Percentiles rank a stretch among this genome's conserved stretches.
phyloP scores from a whole-genome alignment of 1,140 invertebrate species.

The Drosophila oshimai region DNA sequence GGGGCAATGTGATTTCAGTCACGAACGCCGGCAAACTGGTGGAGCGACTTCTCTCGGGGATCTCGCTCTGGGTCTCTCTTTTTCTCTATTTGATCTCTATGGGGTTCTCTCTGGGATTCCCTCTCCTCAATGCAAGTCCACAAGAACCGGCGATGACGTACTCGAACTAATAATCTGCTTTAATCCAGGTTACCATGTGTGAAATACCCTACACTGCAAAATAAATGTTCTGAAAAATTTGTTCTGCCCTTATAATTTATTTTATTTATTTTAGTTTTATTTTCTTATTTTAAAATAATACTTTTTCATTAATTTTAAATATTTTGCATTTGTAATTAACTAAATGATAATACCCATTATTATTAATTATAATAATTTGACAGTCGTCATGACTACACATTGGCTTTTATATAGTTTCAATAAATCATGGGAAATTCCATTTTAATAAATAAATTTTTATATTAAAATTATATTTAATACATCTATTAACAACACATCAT shows the following conservation, averaged over 20 bases:
- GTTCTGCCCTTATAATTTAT: too few species aligned
- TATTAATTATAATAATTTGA: too few species aligned
- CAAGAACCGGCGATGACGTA: background rate
- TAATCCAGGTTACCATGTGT: slow-evolving; percentile 1
- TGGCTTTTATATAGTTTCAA: too few species aligned
- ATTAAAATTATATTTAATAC: too few species aligned
- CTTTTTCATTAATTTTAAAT: too few species aligned
- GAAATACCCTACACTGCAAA: background rate
- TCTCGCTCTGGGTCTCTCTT: background rate
- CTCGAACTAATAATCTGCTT: background rate
- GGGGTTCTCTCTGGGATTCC: background rate
- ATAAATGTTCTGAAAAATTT: too few species aligned
- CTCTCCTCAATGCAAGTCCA: background rate
- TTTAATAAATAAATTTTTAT: too few species aligned
- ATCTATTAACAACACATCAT: too few species aligned
- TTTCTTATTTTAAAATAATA: background rate
- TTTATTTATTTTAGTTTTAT: background rate
- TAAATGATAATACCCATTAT: too few species aligned
- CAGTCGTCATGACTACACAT: too few species aligned
- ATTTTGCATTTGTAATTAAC: too few species aligned
- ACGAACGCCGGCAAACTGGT: slow-evolving; percentile 51
- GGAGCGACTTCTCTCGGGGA: slow-evolving; percentile 1
- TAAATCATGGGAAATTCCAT: too few species aligned
- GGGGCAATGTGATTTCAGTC: slow-evolving; percentile 46
- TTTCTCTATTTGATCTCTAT: background rate